Base-by-base conservation (phyloP, 2,888 invertebrate species). In the Thera obeliscata region DNA sequence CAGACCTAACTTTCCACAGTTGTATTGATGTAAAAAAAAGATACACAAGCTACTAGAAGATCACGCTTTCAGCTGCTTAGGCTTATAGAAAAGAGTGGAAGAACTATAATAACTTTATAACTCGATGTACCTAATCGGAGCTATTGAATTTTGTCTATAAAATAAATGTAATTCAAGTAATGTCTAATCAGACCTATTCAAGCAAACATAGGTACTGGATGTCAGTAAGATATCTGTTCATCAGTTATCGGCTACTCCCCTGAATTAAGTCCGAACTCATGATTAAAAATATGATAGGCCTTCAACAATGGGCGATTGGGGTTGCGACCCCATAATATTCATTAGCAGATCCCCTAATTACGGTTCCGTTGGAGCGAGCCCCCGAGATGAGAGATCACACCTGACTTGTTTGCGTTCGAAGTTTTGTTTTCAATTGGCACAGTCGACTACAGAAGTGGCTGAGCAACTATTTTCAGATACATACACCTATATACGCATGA, bases 321-420 rank as follows among this genome's bases (percentile, higher is more conserved):
- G 90, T 81, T 82, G 83, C 81, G 76, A 80, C 85, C 92, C 91
- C 88, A 75, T 87, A 90, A 91, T 91, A 89, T 89, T 90, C 88
- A 91, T 92, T 91, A 92, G 67, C 75, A 81, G 82, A 88, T 84
- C 89, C 89, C 90, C 88, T 91, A 92, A 91, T 92, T 91, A 89
- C 85, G 76, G 78, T 76, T 81, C 76, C 83, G 81, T 81, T 89
- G 88, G 69, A 69, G 74, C 74, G 70, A 69, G 56, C 72, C 77
- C 76, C 79, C 78, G 80, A 85, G 84, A 90, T 87, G 83, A 85
- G 85, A 85, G 81, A 75, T 80, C 81, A 85, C 91, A 91, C 90
- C 90, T 90, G 90, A 91, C 86, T 91, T 88, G 82, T 78, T 82
- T 80, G 74, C 76, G 78, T 80, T 87, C 75, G 68, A 76, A 79